Evolutionary conservation across 2,888 invertebrate species (phyloP).

Genomic region (Drosophila bunnanda): DNA sequence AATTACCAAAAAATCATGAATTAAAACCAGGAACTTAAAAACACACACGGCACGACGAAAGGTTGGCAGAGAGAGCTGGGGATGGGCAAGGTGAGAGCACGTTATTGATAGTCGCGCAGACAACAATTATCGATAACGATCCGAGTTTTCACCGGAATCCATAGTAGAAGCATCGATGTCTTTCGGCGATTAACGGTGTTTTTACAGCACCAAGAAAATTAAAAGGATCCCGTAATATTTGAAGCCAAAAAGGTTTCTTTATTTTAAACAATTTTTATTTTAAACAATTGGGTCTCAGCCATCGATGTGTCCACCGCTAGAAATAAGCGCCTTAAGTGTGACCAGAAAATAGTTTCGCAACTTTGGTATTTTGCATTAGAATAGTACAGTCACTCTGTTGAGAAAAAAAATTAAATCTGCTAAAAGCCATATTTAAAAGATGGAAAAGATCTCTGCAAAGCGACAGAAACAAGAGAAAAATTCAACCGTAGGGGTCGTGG

Average conservation of each 20-base stretch:
- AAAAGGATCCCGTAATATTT: too few species aligned
- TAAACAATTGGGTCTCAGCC: too few species aligned
- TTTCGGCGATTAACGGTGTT: too few species aligned
- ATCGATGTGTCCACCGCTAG: too few species aligned
- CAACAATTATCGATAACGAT: not conserved
- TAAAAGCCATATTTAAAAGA: not conserved
- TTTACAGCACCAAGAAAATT: too few species aligned
- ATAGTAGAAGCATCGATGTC: not conserved
- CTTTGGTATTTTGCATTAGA: too few species aligned
- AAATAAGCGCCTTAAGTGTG: too few species aligned
- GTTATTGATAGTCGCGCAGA: conserved; percentile 40
- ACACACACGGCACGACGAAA: conserved; percentile 67
- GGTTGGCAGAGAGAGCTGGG: conserved; percentile 45
- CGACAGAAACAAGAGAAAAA: conserved; percentile 15
- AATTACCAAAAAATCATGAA: conserved; percentile 70
- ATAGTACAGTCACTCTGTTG: not conserved
- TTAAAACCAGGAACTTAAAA: conserved; percentile 72
- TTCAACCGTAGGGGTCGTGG: not conserved
- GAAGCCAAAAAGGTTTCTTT: too few species aligned
- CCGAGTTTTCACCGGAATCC: too few species aligned
- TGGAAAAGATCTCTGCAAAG: conserved; percentile 53
- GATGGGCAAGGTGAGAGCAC: conserved; percentile 10
- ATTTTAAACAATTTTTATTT: too few species aligned
- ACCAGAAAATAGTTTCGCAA: too few species aligned
- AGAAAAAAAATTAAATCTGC: conserved; percentile 1